phyloP scores from a whole-genome alignment of 2,797 vertebrate species.

The Periophthalmus magnuspinnatus region DNA sequence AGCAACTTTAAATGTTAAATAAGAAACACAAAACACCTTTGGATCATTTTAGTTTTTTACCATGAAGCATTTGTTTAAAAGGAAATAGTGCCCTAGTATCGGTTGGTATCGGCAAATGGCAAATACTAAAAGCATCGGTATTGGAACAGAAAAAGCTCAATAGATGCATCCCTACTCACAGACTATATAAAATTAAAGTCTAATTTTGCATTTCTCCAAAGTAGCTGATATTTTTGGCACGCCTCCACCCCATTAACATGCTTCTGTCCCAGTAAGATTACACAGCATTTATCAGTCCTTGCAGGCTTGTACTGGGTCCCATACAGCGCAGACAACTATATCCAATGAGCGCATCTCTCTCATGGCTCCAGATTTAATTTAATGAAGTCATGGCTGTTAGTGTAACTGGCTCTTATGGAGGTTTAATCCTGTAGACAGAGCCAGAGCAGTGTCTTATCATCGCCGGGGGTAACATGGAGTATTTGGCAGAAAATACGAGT shows the following conservation, averaged over 20 bases:
- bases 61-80: no score
- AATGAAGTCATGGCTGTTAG: constrained; percentile 72
- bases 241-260: background rate
- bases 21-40: no score
- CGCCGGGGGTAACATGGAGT: constrained; percentile 39
- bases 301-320: constrained; percentile 23
- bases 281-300: constrained; percentile 23
- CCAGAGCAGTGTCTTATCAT: constrained; percentile 44
- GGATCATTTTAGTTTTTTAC: no score
- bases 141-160: no score
- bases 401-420: constrained; percentile 51
- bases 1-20: no score
- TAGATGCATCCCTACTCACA: no score
- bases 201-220: background rate
- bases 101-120: no score
- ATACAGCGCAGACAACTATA: constrained; percentile 34
- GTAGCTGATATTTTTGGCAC: background rate
- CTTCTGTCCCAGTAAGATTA: constrained; percentile 8
- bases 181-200: no score
- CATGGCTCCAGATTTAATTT: constrained; percentile 54
- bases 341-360: constrained; percentile 47
- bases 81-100: no score
- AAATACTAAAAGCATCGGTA: no score
- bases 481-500: constrained; percentile 26
- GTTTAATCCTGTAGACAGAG: constrained; percentile 64